Evolutionary conservation across 2,888 invertebrate genomes (phyloP).

Genomic region (Lasioglossum marginatum): DNA sequence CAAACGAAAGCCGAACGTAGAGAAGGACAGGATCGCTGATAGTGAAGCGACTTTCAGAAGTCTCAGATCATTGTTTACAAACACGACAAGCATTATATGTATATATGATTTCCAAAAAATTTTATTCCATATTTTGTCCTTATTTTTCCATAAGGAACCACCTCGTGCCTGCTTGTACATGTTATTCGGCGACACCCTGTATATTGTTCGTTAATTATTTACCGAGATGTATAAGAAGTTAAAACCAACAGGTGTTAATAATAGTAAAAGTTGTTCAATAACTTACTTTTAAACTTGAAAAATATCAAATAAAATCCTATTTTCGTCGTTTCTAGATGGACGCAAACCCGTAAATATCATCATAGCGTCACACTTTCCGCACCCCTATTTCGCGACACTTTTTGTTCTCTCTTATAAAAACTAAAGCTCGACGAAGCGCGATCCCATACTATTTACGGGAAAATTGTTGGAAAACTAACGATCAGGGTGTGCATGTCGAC

Average conservation of each 20-base stretch:
- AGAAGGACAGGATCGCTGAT: no score
- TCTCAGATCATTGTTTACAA: no score
- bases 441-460: constrained; percentile 33
- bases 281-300: not conserved
- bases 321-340: not conserved
- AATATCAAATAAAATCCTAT: not conserved
- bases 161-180: no score
- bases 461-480: constrained; percentile 33
- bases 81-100: no score
- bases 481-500: not conserved
- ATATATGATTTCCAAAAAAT: no score
- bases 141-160: no score
- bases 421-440: constrained; percentile 32
- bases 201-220: not conserved
- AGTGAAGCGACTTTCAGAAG: no score
- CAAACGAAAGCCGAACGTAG: no score
- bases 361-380: constrained; percentile 12
- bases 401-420: constrained; percentile 29
- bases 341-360: constrained; percentile 29
- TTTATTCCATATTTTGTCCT: no score
- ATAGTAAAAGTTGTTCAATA: not conserved
- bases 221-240: not conserved
- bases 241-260: not conserved
- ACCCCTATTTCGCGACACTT: constrained; percentile 32
- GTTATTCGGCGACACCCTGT: no score